Evolutionary conservation across 53 echinoderm and acorn worm genomes (phyloP), one percentile per base, ranked within the genome.

Genomic region (Temnopleurus reevesii): DNA sequence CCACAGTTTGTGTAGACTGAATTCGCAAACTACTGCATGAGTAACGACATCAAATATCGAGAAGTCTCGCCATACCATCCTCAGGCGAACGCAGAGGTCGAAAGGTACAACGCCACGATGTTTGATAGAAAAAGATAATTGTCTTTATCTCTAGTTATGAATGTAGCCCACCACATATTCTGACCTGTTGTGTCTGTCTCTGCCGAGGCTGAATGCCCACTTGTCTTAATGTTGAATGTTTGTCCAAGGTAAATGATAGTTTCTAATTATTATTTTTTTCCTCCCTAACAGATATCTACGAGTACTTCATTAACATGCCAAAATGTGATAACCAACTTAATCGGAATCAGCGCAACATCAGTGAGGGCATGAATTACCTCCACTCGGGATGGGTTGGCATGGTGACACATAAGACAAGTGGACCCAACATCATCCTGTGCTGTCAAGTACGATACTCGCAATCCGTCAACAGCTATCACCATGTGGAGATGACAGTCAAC

Each of bases 361-460:
- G 77, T 30, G 89, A 89, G 77, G 89, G 89, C 47, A 77, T 77
- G 44, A 89, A 89, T 41, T 89, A 89, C 55, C 55, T 89, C 15
- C 77, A 45, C 30, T 89, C 89, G 25, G 77, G 53, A 19, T 89
- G 89, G 89, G 43, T 89, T 77, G 77, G 41, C 7, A 3, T 19
- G 34, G 35, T 77, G 38, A 53, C 57, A 28, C 89, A 89, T 54
- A 12, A 77, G 54, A 5, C 34, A 44, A 23, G 86, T 59, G n/a
- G 34, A 64, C 24, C 8, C 9, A 26, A 44, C 47, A 71, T 91
- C 8, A 30, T 71, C 47, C 54, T 91, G 19, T 60, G 53, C 56
- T 71, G 54, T 21, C 26, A 86, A n/a, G 86, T 91, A 21, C 51
- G 91, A 10, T 91, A 86, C 55, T 91, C 91, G n/a, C 91, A 91